Conservation (phyloP, 2,888 invertebrate genomes). For the Herminia tarsipennalis region DNA sequence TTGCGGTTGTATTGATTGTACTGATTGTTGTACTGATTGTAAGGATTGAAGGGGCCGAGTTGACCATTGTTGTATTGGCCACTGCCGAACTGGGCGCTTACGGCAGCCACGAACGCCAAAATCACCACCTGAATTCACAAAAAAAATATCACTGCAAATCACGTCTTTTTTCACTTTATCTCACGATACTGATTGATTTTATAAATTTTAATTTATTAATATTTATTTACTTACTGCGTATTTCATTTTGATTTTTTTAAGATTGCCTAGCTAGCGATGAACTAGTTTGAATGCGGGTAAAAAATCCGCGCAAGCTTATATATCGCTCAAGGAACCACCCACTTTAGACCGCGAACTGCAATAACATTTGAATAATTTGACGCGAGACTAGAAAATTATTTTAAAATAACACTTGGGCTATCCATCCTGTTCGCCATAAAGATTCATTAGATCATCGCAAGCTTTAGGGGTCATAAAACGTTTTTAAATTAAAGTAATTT, state of each 20-base stretch:
- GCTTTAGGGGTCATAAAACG: slow-evolving; percentile 17
- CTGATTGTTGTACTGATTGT: slow-evolving; percentile 3
- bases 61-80: slow-evolving; percentile 18
- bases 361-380: slow-evolving; percentile 77
- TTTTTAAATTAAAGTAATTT: neutral
- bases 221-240: slow-evolving; percentile 65
- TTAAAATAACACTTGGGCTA: slow-evolving; percentile 56
- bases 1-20: slow-evolving; percentile 18
- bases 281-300: slow-evolving; percentile 78
- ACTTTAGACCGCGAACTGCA: slow-evolving; percentile 69
- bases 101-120: slow-evolving; percentile 59
- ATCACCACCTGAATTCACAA: slow-evolving; percentile 53
- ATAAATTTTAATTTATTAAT: slow-evolving; percentile 14
- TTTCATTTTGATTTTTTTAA: slow-evolving; percentile 62
- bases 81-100: slow-evolving; percentile 51
- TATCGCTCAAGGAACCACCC: slow-evolving; percentile 74
- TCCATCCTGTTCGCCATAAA: slow-evolving; percentile 42
- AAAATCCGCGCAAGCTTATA: slow-evolving; percentile 77
- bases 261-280: slow-evolving; percentile 68
- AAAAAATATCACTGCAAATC: slow-evolving; percentile 16
- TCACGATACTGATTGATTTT: slow-evolving; percentile 7
- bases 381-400: slow-evolving; percentile 56
- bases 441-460: slow-evolving; percentile 41
- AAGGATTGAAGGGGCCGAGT: slow-evolving; percentile 28
- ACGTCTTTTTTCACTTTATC: slow-evolving; percentile 13